Conservation (phyloP, 2,113 vertebrate genomes). For the Pogona vitticeps region DNA sequence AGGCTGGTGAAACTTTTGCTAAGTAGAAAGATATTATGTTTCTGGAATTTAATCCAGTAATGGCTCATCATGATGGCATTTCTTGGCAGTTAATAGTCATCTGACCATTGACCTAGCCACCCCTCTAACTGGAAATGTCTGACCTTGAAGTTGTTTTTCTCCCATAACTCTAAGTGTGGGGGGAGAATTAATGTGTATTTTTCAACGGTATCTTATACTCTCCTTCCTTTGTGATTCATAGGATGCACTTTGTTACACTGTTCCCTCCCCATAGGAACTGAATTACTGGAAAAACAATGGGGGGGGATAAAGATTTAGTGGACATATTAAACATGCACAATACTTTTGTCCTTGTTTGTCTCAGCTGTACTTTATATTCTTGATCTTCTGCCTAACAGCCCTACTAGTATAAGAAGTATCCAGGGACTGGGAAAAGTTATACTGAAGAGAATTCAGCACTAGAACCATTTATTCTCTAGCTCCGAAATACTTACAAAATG, state of each 20-base stretch:
- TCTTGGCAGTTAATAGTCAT: constrained; percentile 59
- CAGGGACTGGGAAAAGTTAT: background rate
- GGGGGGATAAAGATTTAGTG: constrained; percentile 28
- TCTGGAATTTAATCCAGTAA: constrained; percentile 54
- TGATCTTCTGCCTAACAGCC: background rate
- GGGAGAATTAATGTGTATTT: constrained; percentile 13
- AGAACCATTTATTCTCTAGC: background rate
- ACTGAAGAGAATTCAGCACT: background rate
- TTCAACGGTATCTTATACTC: constrained; percentile 33
- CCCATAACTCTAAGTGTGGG: constrained; percentile 13
- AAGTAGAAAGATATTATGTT: constrained; percentile 9
- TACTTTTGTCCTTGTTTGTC: constrained; percentile 13
- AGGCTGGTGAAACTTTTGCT: background rate
- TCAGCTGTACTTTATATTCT: background rate
- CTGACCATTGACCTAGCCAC: constrained; percentile 52
- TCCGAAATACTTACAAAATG: background rate
- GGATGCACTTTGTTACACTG: background rate
- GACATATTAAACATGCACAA: constrained; percentile 18
- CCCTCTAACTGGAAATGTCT: constrained; percentile 63
- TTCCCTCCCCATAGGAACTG: background rate
- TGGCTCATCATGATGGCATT: constrained; percentile 49
- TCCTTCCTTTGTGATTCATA: constrained; percentile 41
- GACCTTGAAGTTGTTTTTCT: constrained; percentile 55
- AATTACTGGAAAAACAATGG: constrained; percentile 26
- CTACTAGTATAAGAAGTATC: background rate